Percentiles rank a stretch among this genome's conserved stretches.
Evolutionary conservation across 2,888 invertebrate genomes (phyloP).

Genomic region (Chesias legatella): DNA sequence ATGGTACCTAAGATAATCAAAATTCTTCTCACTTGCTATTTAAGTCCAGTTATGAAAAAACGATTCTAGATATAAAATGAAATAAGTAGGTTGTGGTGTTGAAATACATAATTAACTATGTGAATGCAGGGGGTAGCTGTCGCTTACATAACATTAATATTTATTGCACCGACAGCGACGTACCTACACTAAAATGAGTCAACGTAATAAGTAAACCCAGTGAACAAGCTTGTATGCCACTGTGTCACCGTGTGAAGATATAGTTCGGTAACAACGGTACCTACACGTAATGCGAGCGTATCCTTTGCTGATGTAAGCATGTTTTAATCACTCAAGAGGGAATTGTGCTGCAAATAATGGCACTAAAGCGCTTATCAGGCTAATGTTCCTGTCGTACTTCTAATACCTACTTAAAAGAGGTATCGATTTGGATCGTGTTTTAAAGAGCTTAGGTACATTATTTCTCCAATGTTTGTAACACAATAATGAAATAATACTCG

Average conservation of each 20-base stretch:
- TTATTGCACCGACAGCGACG: background rate
- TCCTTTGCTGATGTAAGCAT: constrained; percentile 16
- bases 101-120: too few species aligned
- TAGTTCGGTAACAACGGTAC: constrained; percentile 3
- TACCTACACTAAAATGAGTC: background rate
- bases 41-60: too few species aligned
- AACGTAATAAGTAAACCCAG: background rate
- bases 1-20: too few species aligned
- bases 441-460: background rate
- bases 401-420: constrained; percentile 6
- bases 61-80: too few species aligned
- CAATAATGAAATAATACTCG: too few species aligned
- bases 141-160: too few species aligned
- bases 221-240: background rate
- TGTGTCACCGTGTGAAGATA: background rate
- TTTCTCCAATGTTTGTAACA: constrained; percentile 4
- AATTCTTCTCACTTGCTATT: too few species aligned
- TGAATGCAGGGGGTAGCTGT: too few species aligned
- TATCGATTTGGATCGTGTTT: constrained; percentile 6
- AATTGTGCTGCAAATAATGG: constrained; percentile 23
- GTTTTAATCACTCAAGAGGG: constrained; percentile 29
- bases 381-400: constrained; percentile 10
- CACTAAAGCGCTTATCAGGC: constrained; percentile 21
- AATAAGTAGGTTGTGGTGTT: too few species aligned
- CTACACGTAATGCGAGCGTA: constrained; percentile 1